Evolutionary conservation across 2,888 invertebrate species (phyloP).

Genomic region (Lobophora halterata): DNA sequence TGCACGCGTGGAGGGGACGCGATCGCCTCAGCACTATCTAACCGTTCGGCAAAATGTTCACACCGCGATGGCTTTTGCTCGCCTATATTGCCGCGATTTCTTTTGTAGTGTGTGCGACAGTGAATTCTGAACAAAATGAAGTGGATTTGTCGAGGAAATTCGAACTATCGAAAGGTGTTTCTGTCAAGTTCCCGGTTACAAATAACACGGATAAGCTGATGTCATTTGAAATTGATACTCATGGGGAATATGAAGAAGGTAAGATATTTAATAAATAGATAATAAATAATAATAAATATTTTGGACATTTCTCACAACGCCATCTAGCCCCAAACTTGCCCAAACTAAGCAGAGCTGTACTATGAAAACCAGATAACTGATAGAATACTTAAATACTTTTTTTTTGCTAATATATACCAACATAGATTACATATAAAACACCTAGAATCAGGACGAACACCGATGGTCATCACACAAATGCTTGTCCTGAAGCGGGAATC

Average conservation of each 20-base stretch:
- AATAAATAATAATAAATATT: too few species aligned
- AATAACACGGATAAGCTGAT: conserved; percentile 47
- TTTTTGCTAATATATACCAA: too few species aligned
- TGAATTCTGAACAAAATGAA: conserved; percentile 18
- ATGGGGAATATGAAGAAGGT: conserved; percentile 52
- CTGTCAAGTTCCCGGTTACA: conserved; percentile 51
- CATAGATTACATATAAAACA: too few species aligned
- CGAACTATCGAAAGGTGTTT: conserved; percentile 61
- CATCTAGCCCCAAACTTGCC: too few species aligned
- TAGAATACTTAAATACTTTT: too few species aligned
- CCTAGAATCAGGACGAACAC: too few species aligned
- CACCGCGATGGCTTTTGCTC: conserved; percentile 43
- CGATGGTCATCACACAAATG: too few species aligned
- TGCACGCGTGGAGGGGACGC: conserved; percentile 35
- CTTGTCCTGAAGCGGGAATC: too few species aligned
- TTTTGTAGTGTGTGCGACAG: conserved; percentile 35
- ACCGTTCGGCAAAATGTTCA: conserved; percentile 58
- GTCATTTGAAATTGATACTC: conserved; percentile 59
- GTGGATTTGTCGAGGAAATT: conserved; percentile 43
- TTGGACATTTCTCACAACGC: too few species aligned
- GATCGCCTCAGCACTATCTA: conserved; percentile 41
- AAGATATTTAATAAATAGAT: conserved; percentile 23
- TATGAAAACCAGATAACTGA: too few species aligned
- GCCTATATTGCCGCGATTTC: conserved; percentile 38
- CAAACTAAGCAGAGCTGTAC: too few species aligned